These are phyloP conservation scores for Varecia variegata DNA, from an alignment of 2,797 vertebrate species.

Conservation along the genomic window DNA sequence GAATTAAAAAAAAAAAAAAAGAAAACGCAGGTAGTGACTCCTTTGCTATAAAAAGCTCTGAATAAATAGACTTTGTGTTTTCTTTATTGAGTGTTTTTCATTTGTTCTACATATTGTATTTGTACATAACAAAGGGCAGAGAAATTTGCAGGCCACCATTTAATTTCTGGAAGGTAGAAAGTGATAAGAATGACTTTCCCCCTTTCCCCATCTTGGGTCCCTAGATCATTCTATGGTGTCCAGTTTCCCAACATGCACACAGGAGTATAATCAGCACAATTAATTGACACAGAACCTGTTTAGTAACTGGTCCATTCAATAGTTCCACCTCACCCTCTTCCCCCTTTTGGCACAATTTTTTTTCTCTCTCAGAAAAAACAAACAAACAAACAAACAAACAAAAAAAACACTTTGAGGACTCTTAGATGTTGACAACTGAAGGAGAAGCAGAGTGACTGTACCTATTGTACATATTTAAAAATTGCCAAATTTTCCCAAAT, in stretches of 20 bases:
- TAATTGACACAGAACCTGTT: not conserved
- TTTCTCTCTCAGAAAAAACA: not conserved
- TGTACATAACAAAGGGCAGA: not conserved
- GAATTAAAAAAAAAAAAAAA: too few relatives aligned
- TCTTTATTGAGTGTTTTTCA: not conserved
- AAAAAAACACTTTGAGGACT: not conserved
- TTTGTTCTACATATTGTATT: not conserved
- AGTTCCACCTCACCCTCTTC: not conserved
- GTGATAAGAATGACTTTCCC: not conserved
- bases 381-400: too few relatives aligned
- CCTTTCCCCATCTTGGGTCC: accelerated
- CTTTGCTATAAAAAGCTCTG: not conserved
- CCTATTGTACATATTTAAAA: not conserved
- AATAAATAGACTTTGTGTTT: not conserved
- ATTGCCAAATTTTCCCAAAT: not conserved
- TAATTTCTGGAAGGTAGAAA: not conserved
- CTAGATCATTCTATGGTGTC: too few relatives aligned
- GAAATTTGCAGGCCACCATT: not conserved
- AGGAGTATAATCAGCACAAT: not conserved
- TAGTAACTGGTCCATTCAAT: not conserved
- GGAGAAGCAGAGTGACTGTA: not conserved
- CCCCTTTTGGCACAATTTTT: not conserved
- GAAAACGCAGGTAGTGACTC: not conserved
- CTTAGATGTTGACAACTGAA: not conserved
- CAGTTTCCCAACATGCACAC: not conserved